These are phyloP conservation scores for Phymanthus crucifer DNA, from an alignment of 92 coral and sea anemone species.

Conservation along the genomic window DNA sequence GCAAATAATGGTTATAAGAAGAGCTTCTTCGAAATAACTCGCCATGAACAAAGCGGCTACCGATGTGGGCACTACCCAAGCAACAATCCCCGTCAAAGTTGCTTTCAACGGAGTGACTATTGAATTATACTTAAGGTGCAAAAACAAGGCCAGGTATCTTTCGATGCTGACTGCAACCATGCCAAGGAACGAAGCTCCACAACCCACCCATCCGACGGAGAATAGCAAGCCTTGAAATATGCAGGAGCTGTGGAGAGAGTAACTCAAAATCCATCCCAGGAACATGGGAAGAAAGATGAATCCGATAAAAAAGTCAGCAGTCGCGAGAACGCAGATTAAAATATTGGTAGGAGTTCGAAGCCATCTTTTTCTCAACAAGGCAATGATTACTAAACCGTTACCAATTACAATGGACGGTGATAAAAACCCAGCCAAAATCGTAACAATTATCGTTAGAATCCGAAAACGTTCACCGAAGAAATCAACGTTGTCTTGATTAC, in stretches of 20 bases:
- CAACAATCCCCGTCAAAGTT: neutral
- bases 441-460: neutral
- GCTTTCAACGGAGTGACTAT: conserved; percentile 6
- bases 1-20: neutral
- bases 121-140: conserved; percentile 16
- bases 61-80: neutral
- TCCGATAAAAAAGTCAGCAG: conserved; percentile 52
- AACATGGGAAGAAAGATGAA: conserved; percentile 46
- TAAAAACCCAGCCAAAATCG: neutral
- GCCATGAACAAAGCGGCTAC: neutral
- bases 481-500: conserved; percentile 14
- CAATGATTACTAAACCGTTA: conserved; percentile 25
- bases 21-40: neutral
- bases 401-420: conserved; percentile 15
- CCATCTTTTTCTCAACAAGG: conserved; percentile 32
- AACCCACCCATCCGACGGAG: conserved; percentile 21
- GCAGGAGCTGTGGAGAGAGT: conserved; percentile 5
- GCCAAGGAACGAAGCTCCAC: conserved; percentile 24
- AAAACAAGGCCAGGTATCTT: conserved; percentile 27
- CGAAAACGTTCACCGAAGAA: conserved; percentile 11
- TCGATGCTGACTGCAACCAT: conserved; percentile 30
- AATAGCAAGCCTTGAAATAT: neutral
- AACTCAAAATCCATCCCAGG: conserved; percentile 15
- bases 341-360: conserved; percentile 51
- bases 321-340: conserved; percentile 52